These are phyloP conservation scores for Pseudochromis fuscus DNA, from an alignment of 2,797 vertebrate species.

Conservation along the genomic window DNA sequence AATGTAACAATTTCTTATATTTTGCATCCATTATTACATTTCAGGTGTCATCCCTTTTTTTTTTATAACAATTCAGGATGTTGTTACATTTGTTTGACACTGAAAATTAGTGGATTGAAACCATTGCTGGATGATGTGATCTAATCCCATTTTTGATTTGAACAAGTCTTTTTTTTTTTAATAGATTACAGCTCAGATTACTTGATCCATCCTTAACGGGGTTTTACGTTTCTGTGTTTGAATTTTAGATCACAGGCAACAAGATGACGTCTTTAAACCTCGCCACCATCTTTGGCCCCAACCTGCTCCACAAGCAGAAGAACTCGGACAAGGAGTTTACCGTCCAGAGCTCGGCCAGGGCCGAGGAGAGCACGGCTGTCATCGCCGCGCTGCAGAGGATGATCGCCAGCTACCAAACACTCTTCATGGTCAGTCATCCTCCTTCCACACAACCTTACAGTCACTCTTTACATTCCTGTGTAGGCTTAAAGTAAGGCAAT, in stretches of 20 bases:
- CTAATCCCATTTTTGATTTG: too few relatives aligned
- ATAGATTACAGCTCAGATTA: too few relatives aligned
- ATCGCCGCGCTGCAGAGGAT: slow-evolving; percentile 93
- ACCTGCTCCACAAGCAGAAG: slow-evolving; percentile 96
- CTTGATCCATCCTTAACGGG: not conserved
- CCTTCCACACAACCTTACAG: not conserved
- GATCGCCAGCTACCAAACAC: slow-evolving; percentile 91
- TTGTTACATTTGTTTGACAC: too few relatives aligned
- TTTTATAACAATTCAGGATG: too few relatives aligned
- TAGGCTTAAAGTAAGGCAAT: slow-evolving; percentile 45
- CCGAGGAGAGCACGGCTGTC: slow-evolving; percentile 95
- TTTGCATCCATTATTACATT: too few relatives aligned
- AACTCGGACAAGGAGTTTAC: slow-evolving; percentile 96
- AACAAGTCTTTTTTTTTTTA: too few relatives aligned
- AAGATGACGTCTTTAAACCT: slow-evolving; percentile 97
- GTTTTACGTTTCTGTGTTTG: not conserved
- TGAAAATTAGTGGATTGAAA: too few relatives aligned
- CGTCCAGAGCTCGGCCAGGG: slow-evolving; percentile 94
- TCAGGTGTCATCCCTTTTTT: too few relatives aligned
- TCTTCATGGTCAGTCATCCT: slow-evolving; percentile 92
- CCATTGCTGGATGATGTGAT: too few relatives aligned
- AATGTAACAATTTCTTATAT: too few relatives aligned
- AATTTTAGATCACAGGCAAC: slow-evolving; percentile 91
- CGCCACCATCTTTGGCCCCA: slow-evolving; percentile 97
- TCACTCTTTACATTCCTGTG: slow-evolving; percentile 29